Percentiles rank a stretch among this genome's conserved stretches.
Evolutionary conservation across 2,113 vertebrate species (phyloP).

Genomic region (Pogona vitticeps): DNA sequence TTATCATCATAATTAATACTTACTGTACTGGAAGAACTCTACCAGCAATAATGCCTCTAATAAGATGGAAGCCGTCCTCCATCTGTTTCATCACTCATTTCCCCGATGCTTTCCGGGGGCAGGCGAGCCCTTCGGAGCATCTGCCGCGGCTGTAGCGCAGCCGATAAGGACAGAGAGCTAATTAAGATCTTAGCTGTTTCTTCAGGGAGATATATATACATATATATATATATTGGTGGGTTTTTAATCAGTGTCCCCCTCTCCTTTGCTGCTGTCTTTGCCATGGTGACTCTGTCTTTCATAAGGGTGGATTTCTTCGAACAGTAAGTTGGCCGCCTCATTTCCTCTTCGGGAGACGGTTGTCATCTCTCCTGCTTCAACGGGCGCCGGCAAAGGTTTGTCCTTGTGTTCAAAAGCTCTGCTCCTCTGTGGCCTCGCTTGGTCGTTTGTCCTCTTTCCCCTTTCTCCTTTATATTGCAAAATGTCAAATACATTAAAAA

Average conservation of each 20-base stretch:
- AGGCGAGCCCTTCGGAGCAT: background rate
- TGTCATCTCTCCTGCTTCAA: too few species aligned
- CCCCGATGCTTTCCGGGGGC: slow-evolving; percentile 11
- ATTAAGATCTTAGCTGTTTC: slow-evolving; percentile 61
- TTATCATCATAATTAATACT: slow-evolving; percentile 13
- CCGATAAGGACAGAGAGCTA: slow-evolving; percentile 24
- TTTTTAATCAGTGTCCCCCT: slow-evolving; percentile 49
- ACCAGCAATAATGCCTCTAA: fast-evolving
- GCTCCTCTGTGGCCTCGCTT: background rate
- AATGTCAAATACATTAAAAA: too few species aligned
- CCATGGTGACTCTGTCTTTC: background rate
- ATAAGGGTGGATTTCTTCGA: background rate
- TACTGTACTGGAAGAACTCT: fast-evolving
- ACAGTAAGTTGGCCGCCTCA: background rate
- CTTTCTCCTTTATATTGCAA: too few species aligned
- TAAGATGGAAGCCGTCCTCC: background rate
- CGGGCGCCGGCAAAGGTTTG: too few species aligned
- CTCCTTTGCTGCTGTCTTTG: fast-evolving
- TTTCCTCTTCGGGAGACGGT: background rate
- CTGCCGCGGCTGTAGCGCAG: background rate
- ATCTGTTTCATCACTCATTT: background rate
- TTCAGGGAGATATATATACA: slow-evolving; percentile 32
- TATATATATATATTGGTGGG: background rate
- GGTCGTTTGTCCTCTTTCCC: background rate
- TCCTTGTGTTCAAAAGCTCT: too few species aligned